Conservation (phyloP, 30 jellyfish, hydroid and myxozoan genomes). For the Pelagia noctiluca region DNA sequence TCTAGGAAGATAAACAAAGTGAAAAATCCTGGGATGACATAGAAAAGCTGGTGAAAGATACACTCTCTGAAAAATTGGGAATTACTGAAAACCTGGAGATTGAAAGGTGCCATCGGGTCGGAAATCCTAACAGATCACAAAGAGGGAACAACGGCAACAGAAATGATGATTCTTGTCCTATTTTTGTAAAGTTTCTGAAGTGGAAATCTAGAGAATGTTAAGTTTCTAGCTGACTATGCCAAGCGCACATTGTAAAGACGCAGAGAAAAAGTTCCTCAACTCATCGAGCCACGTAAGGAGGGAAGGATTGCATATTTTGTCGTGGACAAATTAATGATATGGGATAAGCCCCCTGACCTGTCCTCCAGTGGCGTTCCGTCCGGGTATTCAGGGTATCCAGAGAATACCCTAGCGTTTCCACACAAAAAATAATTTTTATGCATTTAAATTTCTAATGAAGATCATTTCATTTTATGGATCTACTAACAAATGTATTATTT, state of each 20-base stretch:
- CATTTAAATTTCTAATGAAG: too few relatives aligned
- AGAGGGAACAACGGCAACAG: constrained; percentile 6
- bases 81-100: constrained; percentile 15
- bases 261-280: too few relatives aligned
- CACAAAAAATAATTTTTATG: too few relatives aligned
- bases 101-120: constrained; percentile 23
- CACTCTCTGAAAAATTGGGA: constrained; percentile 1
- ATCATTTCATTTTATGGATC: too few relatives aligned
- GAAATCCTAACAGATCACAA: not conserved
- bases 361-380: too few relatives aligned
- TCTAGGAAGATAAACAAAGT: constrained; percentile 3
- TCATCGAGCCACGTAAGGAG: not conserved
- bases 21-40: constrained; percentile 30
- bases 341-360: too few relatives aligned
- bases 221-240: not conserved
- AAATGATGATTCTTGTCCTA: constrained; percentile 55
- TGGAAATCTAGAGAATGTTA: constrained; percentile 28
- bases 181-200: constrained; percentile 36
- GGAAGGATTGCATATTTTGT: not conserved
- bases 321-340: not conserved
- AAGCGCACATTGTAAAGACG: too few relatives aligned
- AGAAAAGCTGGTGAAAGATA: constrained; percentile 1
- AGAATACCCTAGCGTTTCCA: too few relatives aligned
- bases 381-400: too few relatives aligned
- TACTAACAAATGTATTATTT: too few relatives aligned